Conservation (phyloP, 1,140 invertebrate genomes). For the Acromyrmex heyeri region DNA sequence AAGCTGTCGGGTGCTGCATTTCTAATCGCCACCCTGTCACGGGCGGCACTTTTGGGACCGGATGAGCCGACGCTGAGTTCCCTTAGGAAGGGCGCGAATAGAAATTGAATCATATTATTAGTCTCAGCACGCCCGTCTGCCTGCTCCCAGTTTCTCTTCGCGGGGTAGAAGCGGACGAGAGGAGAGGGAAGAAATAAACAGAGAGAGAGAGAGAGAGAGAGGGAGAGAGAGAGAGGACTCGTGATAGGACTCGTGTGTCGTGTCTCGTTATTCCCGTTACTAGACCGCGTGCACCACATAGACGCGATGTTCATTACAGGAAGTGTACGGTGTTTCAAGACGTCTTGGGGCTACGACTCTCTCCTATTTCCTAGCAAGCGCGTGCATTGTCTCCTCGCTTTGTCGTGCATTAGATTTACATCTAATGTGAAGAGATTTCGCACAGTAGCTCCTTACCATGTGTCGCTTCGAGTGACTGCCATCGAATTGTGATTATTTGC, state of each 20-base stretch:
- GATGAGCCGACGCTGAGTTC: slow-evolving; percentile 13
- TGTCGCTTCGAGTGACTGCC: slow-evolving; percentile 3
- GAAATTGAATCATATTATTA: slow-evolving; percentile 76
- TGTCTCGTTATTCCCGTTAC: slow-evolving; percentile 62
- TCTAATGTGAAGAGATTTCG: slow-evolving; percentile 52
- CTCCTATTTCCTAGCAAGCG: neutral
- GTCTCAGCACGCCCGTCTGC: slow-evolving; percentile 62
- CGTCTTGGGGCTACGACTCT: slow-evolving; percentile 43
- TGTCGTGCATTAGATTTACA: slow-evolving; percentile 44
- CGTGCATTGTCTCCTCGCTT: slow-evolving; percentile 22
- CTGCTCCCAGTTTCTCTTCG: slow-evolving; percentile 32
- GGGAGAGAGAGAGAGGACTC: neutral
- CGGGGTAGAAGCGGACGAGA: neutral
- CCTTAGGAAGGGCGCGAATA: slow-evolving; percentile 38
- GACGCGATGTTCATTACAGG: slow-evolving; percentile 68
- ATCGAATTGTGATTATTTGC: neutral
- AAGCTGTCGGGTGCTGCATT: slow-evolving; percentile 36
- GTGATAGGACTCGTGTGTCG: slow-evolving; percentile 33
- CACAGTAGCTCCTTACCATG: slow-evolving; percentile 26
- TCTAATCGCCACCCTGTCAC: slow-evolving; percentile 33
- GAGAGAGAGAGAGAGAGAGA: neutral
- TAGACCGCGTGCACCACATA: slow-evolving; percentile 50
- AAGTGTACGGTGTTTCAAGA: slow-evolving; percentile 67
- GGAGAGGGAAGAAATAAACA: neutral
- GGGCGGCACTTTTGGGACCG: slow-evolving; percentile 36